Base-by-base conservation (phyloP, 2,888 invertebrate species). In the Ectemnius lituratus region DNA sequence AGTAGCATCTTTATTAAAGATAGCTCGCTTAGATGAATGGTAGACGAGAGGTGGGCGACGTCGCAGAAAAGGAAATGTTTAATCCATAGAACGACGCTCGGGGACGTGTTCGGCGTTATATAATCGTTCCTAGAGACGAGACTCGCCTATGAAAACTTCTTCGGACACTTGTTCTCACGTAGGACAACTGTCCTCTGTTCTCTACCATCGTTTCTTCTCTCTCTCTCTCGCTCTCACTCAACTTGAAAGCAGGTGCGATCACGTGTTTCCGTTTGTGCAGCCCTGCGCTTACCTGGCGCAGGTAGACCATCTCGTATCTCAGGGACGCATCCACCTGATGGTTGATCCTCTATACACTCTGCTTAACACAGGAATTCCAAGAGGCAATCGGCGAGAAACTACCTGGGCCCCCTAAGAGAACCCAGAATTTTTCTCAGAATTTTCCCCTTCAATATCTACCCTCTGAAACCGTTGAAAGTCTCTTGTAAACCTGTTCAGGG, bases 231-330 rank as follows among this genome's bases (percentile, higher is more conserved):
- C 37, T 4, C 37, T 37, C 8, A 8, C 37, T 37, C 37, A 1
- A 8, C 37, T 37, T 11, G 37, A 6, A 37, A 66, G 62, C 65
- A 60, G 69, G 70, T 16, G 52, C 65, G 57, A 52, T 74, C 66
- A 68, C 78, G 76, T 49, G 72, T 81, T 81, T 82, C 73, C 73
- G 73, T 75, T 81, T 63, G 63, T 66, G 63, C 68, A 70, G 74
- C 45, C 75, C 70, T 76, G 64, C 62, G 37, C 37, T 37, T 37
- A 37, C 37, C 37, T 37, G 37, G 8, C 37, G 64, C 71, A 73
- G 68, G 71, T 72, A 70, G 4, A 64, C 65, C 57, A 62, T 71
- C 73, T 47, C 70, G 64, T 73, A 62, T 37, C 37, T 37, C 74
- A 69, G 81, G 73, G 71, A 56, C 67, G 79, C 8, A 37, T 37